Base-by-base conservation (phyloP, 2,888 invertebrate genomes). In the Meiosimyza platycephala region DNA sequence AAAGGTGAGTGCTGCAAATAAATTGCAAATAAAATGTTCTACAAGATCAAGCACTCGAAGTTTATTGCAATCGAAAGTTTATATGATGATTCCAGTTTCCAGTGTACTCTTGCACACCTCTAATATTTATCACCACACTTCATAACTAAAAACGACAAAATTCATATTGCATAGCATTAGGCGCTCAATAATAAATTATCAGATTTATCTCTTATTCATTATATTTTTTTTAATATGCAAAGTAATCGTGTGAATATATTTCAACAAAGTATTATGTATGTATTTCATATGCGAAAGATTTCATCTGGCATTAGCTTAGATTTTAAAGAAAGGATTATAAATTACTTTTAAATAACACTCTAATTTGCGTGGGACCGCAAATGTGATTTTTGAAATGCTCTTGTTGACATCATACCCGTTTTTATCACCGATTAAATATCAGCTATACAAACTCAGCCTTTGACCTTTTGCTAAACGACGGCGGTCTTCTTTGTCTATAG, bases 331-430 rank as follows among this genome's bases (percentile, higher is more conserved):
- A 18, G 13, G 51, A 12, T 50, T 64, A 64, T 48, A 50, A 64
- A 64, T 64, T 51, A n/a, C 9, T 18, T 51, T 28, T 5, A 50
- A 50, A 40, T 28, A 50, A 15, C 15, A 12, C n/a, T 33, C 33
- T 33, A 70, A 70, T 70, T 60, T 70, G 52, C 70, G 70, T 70
- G 70, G 70, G 70, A 70, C 70, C 62, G 16, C 66, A 51, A 47
- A n/a, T n/a, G n/a, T 16, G 6, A 11, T 66, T 15, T 12, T 22
- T 33, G 15, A 2, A 40, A 40, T 40, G 9, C 6, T 11, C n/a
- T 55, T 47, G 40, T 11, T 16, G 57, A 54, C 67, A 33, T 64
- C 15, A 50, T 33, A 22, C 40, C 52, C 33, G 16, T 55, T 16
- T 22, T 66, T 22, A 47, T 48, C 55, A 16, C 47, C 47, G 47